Percentiles rank a stretch among this genome's conserved stretches.
Conservation (phyloP, 2,888 invertebrate species). For the Heteropelma amictum region DNA sequence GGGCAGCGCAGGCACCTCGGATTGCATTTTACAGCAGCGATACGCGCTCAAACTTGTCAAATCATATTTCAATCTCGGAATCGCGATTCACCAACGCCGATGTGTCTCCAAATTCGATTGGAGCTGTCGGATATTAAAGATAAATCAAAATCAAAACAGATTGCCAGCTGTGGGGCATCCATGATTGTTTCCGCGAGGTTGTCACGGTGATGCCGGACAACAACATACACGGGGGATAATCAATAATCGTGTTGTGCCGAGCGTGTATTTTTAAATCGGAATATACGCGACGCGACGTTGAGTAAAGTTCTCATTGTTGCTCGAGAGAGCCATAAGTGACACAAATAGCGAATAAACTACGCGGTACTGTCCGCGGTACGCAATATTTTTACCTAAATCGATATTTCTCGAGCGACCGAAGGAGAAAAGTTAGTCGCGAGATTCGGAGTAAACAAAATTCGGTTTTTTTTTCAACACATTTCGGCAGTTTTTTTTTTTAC, state of each 20-base stretch:
- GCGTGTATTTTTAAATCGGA: constrained; percentile 47
- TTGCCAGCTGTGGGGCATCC: constrained; percentile 66
- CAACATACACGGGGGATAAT: constrained; percentile 44
- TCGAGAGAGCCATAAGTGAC: too few species aligned
- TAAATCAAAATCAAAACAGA: constrained; percentile 53
- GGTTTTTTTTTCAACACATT: background rate
- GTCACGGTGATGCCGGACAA: constrained; percentile 65
- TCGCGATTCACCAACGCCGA: constrained; percentile 22
- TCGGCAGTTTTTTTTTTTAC: background rate
- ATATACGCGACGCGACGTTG: background rate
- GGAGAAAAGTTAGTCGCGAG: too few species aligned
- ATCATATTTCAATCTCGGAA: constrained; percentile 40
- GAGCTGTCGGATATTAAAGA: constrained; percentile 40
- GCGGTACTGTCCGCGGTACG: too few species aligned
- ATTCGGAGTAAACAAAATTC: too few species aligned
- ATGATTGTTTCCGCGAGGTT: constrained; percentile 71
- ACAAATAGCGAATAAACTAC: too few species aligned
- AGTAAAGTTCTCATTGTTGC: constrained; percentile 3
- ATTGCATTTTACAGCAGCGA: constrained; percentile 72
- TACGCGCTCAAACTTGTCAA: constrained; percentile 26
- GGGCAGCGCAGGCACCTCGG: constrained; percentile 72
- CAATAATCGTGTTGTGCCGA: constrained; percentile 35
- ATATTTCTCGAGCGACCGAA: too few species aligned
- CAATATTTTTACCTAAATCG: too few species aligned
- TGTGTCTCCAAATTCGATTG: constrained; percentile 18